Base-by-base conservation (phyloP, 2,797 vertebrate genomes). In the Ctenopoma multispine region DNA sequence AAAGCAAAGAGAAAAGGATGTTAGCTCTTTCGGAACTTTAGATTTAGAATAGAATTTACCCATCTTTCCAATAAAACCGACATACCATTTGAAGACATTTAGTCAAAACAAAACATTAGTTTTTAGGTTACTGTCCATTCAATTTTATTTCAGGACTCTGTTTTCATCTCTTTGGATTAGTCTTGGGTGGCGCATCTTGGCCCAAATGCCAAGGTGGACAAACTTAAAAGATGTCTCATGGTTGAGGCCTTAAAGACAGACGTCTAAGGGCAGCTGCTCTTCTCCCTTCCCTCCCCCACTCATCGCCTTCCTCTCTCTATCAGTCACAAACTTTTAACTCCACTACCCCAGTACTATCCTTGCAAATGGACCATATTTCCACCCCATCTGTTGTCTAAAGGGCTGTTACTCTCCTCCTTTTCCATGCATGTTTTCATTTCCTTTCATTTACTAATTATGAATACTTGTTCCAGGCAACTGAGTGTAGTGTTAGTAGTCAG, bases 241-340 rank as follows among this genome's bases (percentile, higher is more conserved):
- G 73, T 69, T 78, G 63, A 88, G 79, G 64, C 72, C 70, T 63
- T 7, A n/a, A 79, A 86, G 77, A 80, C 74, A 73, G 84, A 87
- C 83, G 82, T 89, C 75, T 80, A 64, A 90, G 64, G 82, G 87
- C 91, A 92, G 90, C 89, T 90, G 91, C 87, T 79, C 72, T 62
- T 70, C 58, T 51, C 24, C 49, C 29, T 69, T 49, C 44, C 69
- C 27, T 15, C 36, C 41, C 34, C 40, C 40, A 34, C 58, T 74
- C 50, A 57, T 71, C 56, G 31, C 56, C 63, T 78, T 75, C 58
- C 47, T n/a, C 79, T 48, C 54, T 24, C 76, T 56, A 79, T 84
- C 86, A 83, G 75, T 84, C 86, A 76, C 56, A 75, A 80, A 78
- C 63, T 72, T 80, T 73, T 15, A 60, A 48, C 65, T 75, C 63